Evolutionary conservation across 2,888 invertebrate species (phyloP).

Genomic region (Willowsia nigromaculata): DNA sequence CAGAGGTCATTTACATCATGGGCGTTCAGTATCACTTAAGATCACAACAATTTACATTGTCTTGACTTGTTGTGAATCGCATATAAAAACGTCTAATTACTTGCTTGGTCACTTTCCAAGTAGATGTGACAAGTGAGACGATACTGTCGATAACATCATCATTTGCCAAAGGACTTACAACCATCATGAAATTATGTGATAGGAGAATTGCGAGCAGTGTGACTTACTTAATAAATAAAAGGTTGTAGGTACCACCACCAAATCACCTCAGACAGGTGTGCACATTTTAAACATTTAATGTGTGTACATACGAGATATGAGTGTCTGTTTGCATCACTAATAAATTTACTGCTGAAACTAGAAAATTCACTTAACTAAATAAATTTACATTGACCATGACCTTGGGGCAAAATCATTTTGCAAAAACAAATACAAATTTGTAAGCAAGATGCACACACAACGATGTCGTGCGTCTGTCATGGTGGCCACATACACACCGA

Average conservation of each 20-base stretch:
- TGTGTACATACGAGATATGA: not conserved
- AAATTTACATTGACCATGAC: conserved; percentile 71
- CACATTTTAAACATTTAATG: not conserved
- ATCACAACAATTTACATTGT: not conserved
- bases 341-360: conserved; percentile 40
- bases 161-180: not conserved
- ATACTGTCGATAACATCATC: conserved; percentile 62
- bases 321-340: conserved; percentile 36
- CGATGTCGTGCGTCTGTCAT: conserved; percentile 37
- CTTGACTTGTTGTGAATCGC: not conserved
- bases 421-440: conserved; percentile 68
- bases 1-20: conserved; percentile 70
- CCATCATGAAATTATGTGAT: conserved; percentile 20
- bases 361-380: conserved; percentile 65
- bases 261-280: not conserved
- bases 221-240: conserved; percentile 27
- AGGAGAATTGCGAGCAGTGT: not conserved
- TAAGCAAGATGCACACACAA: not conserved
- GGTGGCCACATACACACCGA: conserved; percentile 59
- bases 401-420: conserved; percentile 60
- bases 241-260: conserved; percentile 7
- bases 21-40: conserved; percentile 41
- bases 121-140: conserved; percentile 49
- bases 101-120: conserved; percentile 65
- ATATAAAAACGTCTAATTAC: conserved; percentile 43